A percentile compares a stretch with the other conserved stretches of the same genome.
These are phyloP conservation scores for Xiphorhynchus erythropygius DNA, from an alignment of 2,797 vertebrate species.

Conservation along the genomic window DNA sequence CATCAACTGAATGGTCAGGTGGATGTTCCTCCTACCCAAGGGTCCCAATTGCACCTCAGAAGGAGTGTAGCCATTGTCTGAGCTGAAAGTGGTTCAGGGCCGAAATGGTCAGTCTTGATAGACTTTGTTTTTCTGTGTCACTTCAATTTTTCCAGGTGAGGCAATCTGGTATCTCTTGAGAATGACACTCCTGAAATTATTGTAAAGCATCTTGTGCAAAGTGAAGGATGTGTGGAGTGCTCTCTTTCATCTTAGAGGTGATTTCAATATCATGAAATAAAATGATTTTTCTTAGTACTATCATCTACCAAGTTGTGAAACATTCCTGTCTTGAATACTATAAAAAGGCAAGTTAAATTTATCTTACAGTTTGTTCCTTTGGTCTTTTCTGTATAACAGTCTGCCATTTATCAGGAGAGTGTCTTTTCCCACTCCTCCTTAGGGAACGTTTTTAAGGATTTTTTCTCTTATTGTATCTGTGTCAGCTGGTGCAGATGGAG, in stretches of 20 bases:
- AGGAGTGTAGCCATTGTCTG: rapidly evolving
- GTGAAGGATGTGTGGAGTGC: background rate
- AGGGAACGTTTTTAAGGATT: background rate
- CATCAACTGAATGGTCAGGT: background rate
- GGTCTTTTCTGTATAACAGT: background rate
- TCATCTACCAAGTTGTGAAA: background rate
- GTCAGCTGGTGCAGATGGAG: background rate
- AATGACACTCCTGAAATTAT: background rate
- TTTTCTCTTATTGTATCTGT: background rate
- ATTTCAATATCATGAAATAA: background rate
- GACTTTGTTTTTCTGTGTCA: background rate
- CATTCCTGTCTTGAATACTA: background rate
- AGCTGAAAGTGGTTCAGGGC: background rate
- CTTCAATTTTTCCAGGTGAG: background rate
- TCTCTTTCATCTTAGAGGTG: background rate
- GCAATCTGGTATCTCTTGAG: background rate
- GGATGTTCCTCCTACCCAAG: background rate
- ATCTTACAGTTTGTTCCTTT: background rate
- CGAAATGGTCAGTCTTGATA: background rate
- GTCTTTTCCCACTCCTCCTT: background rate
- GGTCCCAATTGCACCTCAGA: background rate
- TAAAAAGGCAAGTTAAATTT: background rate
- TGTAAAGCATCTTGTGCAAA: background rate
- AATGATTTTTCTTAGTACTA: background rate
- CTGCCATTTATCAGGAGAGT: background rate